Base-by-base conservation (phyloP, 2,797 vertebrate species). In the Lates japonicus region DNA sequence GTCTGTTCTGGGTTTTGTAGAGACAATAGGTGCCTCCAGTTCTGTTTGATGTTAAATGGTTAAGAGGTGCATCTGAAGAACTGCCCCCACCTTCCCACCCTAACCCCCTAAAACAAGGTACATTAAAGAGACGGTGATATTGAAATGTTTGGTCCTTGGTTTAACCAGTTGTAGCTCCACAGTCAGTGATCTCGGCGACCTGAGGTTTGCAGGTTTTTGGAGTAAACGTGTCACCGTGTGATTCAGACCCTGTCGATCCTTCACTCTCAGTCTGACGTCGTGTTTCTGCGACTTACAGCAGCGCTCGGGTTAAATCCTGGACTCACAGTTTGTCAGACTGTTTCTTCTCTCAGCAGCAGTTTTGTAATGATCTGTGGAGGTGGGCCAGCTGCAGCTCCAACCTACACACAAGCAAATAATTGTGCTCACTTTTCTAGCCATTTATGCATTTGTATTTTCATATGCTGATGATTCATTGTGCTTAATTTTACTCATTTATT, bases 381-480 rank as follows among this genome's bases (percentile, higher is more conserved):
- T 67, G 76, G 63, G 78, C 79, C 75, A 85, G 78, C 69, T 0
- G 10, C 57, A 42, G 41, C 74, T 80, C 60, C 81, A 71, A 80
- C 83, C 78, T 51, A 42, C 69, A 68, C 63, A 80, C 77, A 29
- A 81, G 77, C 71, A 84, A 88, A 88, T 83, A 87, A 86, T 82
- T 90, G 81, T 86, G 77, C 83, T 89, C 73, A 87, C 78, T 92
- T 92, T 92, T 90, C 82, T 91, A 91, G 86, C 80, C 13, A 68
- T 92, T 85, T 39, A 79, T 85, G 84, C 84, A 87, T 93, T 92
- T 92, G 81, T 93, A 90, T 90, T 93, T 93, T 92, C 89, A 89
- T 88, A 90, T 83, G 83, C 85, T 84, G 80, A 86, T 87, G 84
- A 76, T 89, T 90, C 67, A 90, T 86, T 90, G 81, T 92, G 80